Evolutionary conservation across 2,113 vertebrate genomes (phyloP).

Genomic region (Gallinago jamesoni): DNA sequence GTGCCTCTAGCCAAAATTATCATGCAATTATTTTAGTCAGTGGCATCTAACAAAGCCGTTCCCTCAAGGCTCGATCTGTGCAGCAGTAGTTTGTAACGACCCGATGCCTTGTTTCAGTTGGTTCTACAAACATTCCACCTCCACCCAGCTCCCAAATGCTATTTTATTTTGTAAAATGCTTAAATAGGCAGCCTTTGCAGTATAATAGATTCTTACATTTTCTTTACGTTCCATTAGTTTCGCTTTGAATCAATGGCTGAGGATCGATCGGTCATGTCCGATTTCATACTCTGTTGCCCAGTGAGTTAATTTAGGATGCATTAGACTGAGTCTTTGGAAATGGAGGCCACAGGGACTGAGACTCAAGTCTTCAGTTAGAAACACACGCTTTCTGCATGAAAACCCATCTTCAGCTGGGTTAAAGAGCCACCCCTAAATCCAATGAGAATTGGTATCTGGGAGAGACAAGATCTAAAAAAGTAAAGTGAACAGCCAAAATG

Average conservation of each 20-base stretch:
- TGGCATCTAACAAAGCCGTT: constrained; percentile 58
- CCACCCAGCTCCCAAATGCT: neutral
- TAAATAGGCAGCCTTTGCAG: neutral
- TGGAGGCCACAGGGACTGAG: neutral
- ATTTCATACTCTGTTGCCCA: constrained; percentile 76
- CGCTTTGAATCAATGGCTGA: constrained; percentile 42
- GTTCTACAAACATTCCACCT: neutral
- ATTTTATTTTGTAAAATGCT: constrained; percentile 14
- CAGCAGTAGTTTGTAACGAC: neutral
- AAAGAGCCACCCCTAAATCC: neutral
- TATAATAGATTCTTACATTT: constrained; percentile 10
- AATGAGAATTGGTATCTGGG: neutral
- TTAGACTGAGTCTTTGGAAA: constrained; percentile 3
- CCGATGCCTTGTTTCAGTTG: neutral
- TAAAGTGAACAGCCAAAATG: neutral
- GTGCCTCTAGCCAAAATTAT: constrained; percentile 73
- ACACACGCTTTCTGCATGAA: neutral
- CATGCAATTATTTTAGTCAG: constrained; percentile 74
- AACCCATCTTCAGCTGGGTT: neutral
- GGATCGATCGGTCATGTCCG: constrained; percentile 80
- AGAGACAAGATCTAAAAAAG: neutral
- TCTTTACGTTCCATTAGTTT: constrained; percentile 68
- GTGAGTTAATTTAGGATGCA: constrained; percentile 47
- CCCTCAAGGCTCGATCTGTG: constrained; percentile 37
- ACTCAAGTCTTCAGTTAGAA: neutral